Evolutionary conservation across 1,140 invertebrate genomes (phyloP), one percentile per base, ranked within the genome.

Genomic region (Portunus trituberculatus): DNA sequence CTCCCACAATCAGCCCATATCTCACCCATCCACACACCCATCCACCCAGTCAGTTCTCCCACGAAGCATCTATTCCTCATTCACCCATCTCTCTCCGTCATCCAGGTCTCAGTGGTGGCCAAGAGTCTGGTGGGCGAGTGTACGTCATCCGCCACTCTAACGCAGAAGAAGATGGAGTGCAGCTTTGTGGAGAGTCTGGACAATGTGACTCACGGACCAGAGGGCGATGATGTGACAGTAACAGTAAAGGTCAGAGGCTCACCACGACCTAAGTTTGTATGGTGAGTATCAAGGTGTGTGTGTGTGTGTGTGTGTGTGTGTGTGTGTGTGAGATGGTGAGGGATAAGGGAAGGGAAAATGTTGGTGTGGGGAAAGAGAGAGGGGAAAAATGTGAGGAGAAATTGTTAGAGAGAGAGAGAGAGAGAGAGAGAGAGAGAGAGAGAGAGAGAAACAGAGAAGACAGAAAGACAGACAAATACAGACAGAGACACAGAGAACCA

Each of bases 201-300:
- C 7, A 96, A 96, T 59, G 84, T 95, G 4, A 96, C 96, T 31
- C 91, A 86, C 29, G 96, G 95, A 25, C 83, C 95, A 32, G 96
- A 96, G 87, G 96, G 96, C 6, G 96, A 96, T 8, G 96, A 95
- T 84, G 90, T 96, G 7, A 95, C 93, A 46, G 84, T 96, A 0
- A 92, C 28, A 12, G 96, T 95, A 45, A 82, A 52, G 90, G 94
- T 96, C 28, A 94, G 86, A 28, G 96, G 92, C 0, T 96, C 96
- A 0, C 96, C 96, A 0, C 82, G 96, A n/a, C 96, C 96, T 59
- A 86, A 32, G 28, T 87, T 94, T 31, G 87, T 89, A 10, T 96
- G 96, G 96, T 96, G 45, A 96, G 94, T 82, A 6, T 7, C 6
- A 14, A 12, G 46, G 7, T 16, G 7, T 16, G 46, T n/a, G 39